A percentile compares a stretch with the other conserved stretches of the same genome.
These are phyloP conservation scores for Kryptopterus vitreolus DNA, from an alignment of 2,797 vertebrate genomes.

Conservation along the genomic window DNA sequence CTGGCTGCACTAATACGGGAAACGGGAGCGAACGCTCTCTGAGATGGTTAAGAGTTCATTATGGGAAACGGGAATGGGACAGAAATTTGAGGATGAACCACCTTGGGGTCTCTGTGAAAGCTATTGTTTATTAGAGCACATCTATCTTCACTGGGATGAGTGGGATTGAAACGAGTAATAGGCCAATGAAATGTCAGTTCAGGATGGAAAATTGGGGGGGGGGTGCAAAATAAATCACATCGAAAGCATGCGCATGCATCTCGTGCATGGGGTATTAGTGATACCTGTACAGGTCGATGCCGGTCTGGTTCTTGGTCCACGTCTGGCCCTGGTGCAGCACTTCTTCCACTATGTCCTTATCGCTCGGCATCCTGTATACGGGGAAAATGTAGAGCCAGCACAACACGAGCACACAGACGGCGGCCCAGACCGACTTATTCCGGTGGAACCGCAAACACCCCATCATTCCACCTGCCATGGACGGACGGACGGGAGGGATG, in stretches of 20 bases:
- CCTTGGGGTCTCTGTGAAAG: not conserved
- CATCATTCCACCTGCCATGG: conserved; percentile 43
- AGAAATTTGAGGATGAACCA: not conserved
- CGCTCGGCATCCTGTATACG: conserved; percentile 81
- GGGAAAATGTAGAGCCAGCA: conserved; percentile 94
- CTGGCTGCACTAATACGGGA: not conserved
- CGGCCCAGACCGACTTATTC: conserved; percentile 85
- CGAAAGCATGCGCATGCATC: no score
- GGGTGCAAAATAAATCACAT: not conserved
- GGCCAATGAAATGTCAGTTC: not conserved
- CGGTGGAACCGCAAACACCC: conserved; percentile 82
- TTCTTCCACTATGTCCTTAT: conserved; percentile 87
- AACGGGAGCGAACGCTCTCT: not conserved
- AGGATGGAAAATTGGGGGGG: no score
- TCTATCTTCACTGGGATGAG: no score
- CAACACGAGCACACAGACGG: conserved; percentile 85
- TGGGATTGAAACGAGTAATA: not conserved
- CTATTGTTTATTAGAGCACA: not conserved
- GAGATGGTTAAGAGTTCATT: not conserved
- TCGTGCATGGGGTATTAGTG: not conserved
- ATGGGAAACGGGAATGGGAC: not conserved
- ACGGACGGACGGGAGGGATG: not conserved
- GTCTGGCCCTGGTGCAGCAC: conserved; percentile 82
- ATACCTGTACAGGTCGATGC: conserved; percentile 84
- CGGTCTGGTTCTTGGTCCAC: conserved; percentile 87